Evolutionary conservation across 2,888 invertebrate species (phyloP).

Genomic region (Lithophane ornitopus): DNA sequence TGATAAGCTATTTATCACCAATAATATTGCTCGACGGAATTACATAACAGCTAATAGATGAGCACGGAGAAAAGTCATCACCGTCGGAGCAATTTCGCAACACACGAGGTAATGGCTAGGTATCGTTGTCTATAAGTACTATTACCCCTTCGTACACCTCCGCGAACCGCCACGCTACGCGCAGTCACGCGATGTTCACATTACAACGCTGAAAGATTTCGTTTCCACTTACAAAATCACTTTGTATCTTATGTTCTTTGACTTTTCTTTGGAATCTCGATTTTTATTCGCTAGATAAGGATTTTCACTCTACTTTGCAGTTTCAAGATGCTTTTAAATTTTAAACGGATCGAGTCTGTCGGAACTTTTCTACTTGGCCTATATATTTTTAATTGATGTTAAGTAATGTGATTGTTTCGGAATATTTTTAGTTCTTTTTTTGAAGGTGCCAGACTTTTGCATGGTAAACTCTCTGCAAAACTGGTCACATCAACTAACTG

Average conservation of each 20-base stretch:
- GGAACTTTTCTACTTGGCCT: constrained; percentile 43
- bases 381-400: constrained; percentile 40
- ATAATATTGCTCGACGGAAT: background rate
- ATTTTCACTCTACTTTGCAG: constrained; percentile 53
- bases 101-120: constrained; percentile 62
- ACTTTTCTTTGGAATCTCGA: constrained; percentile 69
- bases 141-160: constrained; percentile 77
- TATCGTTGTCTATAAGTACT: constrained; percentile 76
- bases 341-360: constrained; percentile 39
- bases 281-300: constrained; percentile 60
- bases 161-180: constrained; percentile 72
- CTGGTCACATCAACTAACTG: background rate
- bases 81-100: constrained; percentile 53
- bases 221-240: constrained; percentile 88
- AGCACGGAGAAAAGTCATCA: constrained; percentile 57
- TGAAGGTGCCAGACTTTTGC: background rate
- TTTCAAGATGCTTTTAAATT: constrained; percentile 62
- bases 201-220: constrained; percentile 86
- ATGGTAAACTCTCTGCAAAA: background rate
- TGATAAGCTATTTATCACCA: background rate
- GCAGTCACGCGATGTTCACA: constrained; percentile 86
- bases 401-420: constrained; percentile 22
- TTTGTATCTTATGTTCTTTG: constrained; percentile 82
- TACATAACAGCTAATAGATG: constrained; percentile 4
- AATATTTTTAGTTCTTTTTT: constrained; percentile 1